Evolutionary conservation across 2,888 invertebrate species (phyloP), one percentile per base, ranked within the genome.

Genomic region (Criorhina ranunculi): DNA sequence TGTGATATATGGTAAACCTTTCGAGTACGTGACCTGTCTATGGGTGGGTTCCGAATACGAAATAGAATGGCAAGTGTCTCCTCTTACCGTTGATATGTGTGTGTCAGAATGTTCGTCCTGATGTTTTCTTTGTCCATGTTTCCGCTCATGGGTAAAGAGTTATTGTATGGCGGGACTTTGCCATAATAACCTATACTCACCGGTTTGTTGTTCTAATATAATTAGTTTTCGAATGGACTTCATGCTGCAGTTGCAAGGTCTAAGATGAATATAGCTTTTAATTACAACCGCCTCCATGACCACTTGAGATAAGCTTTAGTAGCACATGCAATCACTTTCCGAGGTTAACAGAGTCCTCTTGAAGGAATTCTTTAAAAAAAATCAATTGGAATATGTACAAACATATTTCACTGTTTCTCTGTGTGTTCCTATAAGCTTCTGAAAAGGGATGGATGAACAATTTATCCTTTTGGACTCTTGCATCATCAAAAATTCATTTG

Each of bases 1-100:
- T 29, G 42, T 46, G 15, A 19, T 44, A 33, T 12, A 59, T 44
- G 64, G 29, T 7, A 66, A 60, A 57, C 35, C 49, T 60, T 40
- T 62, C 24, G 60, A 49, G 60, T 37, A 80, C 75, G 80, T 80
- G 80, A 75, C 67, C 60, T 60, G 53, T 53, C 53, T 53, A n/a
- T 53, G 60, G 31, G 67, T 55, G 40, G 31, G 44, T 62, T 53
- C 62, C 49, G 37, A 66, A 44, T 2, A 12, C 12, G 8, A 5
- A 17, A 8, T 40, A 17, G n/a, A 35, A n/a, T 55, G 59, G 33
- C 37, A 66, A 66, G 42, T 46, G 40, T 57, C 55, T 66, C 66
- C n/a, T 37, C 24, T 33, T 9, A 8, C 7, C 44, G 42, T 46
- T 17, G 49, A 46, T n/a, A 24, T 64, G 49, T 49, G 12, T 64